A percentile compares a stretch with the other conserved stretches of the same genome.
Evolutionary conservation across 2,888 invertebrate genomes (phyloP).

Genomic region (Hypercompe scribonia): DNA sequence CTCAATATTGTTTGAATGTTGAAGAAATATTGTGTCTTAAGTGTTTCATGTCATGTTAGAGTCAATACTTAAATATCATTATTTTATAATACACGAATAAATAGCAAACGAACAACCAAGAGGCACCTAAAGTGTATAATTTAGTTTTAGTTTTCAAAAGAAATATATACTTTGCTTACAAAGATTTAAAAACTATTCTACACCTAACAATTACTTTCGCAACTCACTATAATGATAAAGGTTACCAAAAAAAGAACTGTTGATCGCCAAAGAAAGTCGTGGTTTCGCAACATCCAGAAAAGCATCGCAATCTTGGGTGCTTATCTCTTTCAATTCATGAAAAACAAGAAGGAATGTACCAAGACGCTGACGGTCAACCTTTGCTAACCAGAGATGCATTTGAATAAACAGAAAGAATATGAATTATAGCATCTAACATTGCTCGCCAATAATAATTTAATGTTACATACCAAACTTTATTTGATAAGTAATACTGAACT

Average conservation of each 20-base stretch:
- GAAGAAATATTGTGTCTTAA: conserved; percentile 61
- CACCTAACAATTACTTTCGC: not conserved
- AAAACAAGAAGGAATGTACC: not conserved
- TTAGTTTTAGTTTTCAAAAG: too few relatives aligned
- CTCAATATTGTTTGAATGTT: conserved; percentile 71
- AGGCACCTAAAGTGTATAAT: too few relatives aligned
- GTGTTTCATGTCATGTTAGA: conserved; percentile 32
- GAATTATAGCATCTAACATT: not conserved
- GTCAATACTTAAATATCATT: conserved; percentile 40
- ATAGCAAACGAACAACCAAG: too few relatives aligned
- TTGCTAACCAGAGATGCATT: not conserved
- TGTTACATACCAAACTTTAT: not conserved
- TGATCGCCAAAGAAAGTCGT: not conserved
- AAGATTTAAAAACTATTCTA: too few relatives aligned
- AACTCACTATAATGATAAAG: not conserved
- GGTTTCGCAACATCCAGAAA: too few relatives aligned
- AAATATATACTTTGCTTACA: too few relatives aligned
- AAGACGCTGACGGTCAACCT: not conserved
- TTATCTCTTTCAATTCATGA: not conserved
- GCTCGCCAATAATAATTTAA: conserved; percentile 24
- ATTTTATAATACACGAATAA: too few relatives aligned
- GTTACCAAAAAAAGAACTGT: not conserved
- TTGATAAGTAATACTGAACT: conserved; percentile 30
- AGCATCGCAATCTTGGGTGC: not conserved
- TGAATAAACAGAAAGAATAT: not conserved